Conservation (phyloP, 2,797 vertebrate species). For the Urosaurus nigricauda region DNA sequence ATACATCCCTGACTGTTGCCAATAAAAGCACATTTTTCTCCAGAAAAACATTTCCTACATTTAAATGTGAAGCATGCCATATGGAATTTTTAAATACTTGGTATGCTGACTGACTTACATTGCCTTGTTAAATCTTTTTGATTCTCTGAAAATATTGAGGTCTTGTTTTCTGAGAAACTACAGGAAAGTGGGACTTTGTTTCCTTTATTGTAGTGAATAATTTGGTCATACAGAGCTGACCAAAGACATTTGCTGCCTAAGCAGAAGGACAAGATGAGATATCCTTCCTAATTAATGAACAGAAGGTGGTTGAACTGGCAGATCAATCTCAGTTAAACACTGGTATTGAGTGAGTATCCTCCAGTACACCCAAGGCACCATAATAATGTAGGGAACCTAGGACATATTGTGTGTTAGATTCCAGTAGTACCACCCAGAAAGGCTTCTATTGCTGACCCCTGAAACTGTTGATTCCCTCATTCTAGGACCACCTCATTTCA, state of each 20-base stretch:
- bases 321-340: background rate
- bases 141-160: constrained; percentile 21
- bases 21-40: constrained; percentile 37
- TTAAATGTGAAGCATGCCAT: constrained; percentile 36
- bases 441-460: background rate
- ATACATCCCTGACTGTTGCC: constrained; percentile 14
- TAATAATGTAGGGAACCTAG: background rate
- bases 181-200: constrained; percentile 30
- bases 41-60: constrained; percentile 34
- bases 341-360: background rate
- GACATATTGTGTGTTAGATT: background rate
- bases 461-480: background rate
- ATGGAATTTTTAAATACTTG: constrained; percentile 36
- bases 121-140: constrained; percentile 25
- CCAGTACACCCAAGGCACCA: background rate
- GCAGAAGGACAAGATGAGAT: background rate
- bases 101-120: constrained; percentile 11
- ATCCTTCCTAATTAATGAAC: background rate
- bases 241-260: background rate
- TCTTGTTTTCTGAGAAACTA: constrained; percentile 30
- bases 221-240: background rate
- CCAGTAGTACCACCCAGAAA: background rate
- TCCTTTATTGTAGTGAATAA: background rate
- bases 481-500: background rate
- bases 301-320: background rate